Evolutionary conservation across 2,888 invertebrate species (phyloP).

Genomic region (Ctenicera cuprea): DNA sequence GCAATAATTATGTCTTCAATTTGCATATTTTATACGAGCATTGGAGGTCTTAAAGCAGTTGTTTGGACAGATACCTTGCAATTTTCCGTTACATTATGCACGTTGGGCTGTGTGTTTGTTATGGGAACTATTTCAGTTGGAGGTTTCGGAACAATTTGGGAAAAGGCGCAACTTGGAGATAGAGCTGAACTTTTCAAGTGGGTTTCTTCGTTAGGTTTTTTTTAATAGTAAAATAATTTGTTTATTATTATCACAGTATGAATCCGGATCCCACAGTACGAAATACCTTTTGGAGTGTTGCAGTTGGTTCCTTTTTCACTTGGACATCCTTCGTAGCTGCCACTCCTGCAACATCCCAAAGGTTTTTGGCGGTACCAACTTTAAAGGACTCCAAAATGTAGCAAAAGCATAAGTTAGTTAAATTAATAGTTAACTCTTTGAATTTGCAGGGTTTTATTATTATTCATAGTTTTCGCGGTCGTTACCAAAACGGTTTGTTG

Average conservation of each 20-base stretch:
- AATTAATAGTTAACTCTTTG: neutral
- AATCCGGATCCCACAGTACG: conserved; percentile 77
- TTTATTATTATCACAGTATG: conserved; percentile 70
- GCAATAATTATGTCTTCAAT: conserved; percentile 80
- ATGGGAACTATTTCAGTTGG: conserved; percentile 68
- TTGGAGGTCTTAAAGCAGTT: conserved; percentile 81
- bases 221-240: neutral
- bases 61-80: conserved; percentile 79
- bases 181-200: conserved; percentile 70
- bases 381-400: conserved; percentile 74
- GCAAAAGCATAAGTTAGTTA: too few species aligned
- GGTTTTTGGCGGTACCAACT: conserved; percentile 76
- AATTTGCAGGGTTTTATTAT: neutral
- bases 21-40: conserved; percentile 84
- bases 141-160: conserved; percentile 66
- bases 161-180: conserved; percentile 61
- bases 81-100: conserved; percentile 65
- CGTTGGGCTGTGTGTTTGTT: conserved; percentile 64
- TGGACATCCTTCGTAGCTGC: conserved; percentile 76
- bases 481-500: conserved; percentile 67
- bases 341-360: conserved; percentile 77
- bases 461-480: neutral
- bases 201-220: conserved; percentile 37
- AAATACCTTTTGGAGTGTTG: conserved; percentile 77
- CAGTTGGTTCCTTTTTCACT: conserved; percentile 75